phyloP scores from a whole-genome alignment of 2,888 invertebrate species.

The Meteorus cinctellus region DNA sequence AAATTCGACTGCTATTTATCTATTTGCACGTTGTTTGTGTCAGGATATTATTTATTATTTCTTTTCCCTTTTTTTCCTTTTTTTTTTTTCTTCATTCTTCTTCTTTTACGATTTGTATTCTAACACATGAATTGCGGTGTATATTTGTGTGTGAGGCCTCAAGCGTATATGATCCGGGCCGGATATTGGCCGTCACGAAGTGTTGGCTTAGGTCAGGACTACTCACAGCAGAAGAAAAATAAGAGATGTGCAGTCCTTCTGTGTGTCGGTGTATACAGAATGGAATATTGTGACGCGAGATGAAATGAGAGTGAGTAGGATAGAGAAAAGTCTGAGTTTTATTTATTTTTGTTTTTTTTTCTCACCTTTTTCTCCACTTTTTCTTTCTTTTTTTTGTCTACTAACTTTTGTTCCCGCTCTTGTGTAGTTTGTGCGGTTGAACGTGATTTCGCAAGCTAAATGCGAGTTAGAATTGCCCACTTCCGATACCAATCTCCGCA shows the following conservation, averaged over 20 bases:
- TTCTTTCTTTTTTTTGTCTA: constrained; percentile 5
- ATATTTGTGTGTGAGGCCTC: not conserved
- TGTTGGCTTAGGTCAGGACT: constrained; percentile 63
- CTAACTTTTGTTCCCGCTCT: constrained; percentile 30
- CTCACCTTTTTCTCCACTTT: not conserved
- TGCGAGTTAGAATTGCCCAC: constrained; percentile 58
- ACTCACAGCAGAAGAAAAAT: constrained; percentile 26
- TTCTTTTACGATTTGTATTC: not conserved
- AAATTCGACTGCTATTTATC: too few relatives aligned
- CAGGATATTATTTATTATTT: not conserved
- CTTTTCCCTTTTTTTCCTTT: not conserved
- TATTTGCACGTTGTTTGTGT: too few relatives aligned
- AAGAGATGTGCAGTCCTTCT: constrained; percentile 29
- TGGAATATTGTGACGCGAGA: not conserved
- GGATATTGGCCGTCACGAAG: constrained; percentile 64
- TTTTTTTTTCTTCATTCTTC: too few relatives aligned
- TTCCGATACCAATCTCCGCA: constrained; percentile 49
- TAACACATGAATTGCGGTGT: not conserved
- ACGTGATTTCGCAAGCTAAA: constrained; percentile 63
- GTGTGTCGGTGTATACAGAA: not conserved
- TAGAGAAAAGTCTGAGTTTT: constrained; percentile 16
- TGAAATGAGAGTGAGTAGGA: not conserved
- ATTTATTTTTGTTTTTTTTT: not conserved
- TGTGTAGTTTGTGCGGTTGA: constrained; percentile 29
- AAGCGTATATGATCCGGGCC: constrained; percentile 58